Percentiles rank a stretch among this genome's conserved stretches.
These are phyloP conservation scores for Lordiphosa stackelbergi DNA, from an alignment of 1,140 invertebrate species.

Conservation along the genomic window DNA sequence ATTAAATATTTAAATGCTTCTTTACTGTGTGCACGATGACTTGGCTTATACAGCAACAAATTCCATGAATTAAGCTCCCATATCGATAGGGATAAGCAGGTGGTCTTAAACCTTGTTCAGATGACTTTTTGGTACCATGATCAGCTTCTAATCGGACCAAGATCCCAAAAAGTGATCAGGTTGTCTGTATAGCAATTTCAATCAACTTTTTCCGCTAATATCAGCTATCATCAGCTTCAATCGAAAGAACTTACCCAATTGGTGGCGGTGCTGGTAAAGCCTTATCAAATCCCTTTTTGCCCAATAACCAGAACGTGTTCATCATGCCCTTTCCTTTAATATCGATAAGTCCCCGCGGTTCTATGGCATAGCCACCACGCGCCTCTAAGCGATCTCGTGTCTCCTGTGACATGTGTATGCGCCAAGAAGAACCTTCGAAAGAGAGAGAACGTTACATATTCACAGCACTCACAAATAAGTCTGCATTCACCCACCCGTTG, in stretches of 20 bases:
- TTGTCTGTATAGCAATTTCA: neutral
- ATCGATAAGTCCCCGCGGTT: slow-evolving; percentile 88
- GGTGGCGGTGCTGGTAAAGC: slow-evolving; percentile 87
- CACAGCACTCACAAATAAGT: neutral
- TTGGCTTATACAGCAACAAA: too few relatives aligned
- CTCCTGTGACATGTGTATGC: slow-evolving; percentile 88
- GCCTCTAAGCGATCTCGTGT: slow-evolving; percentile 86
- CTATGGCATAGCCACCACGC: slow-evolving; percentile 88
- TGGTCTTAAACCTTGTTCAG: too few relatives aligned
- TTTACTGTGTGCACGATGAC: too few relatives aligned
- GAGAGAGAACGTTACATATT: neutral
- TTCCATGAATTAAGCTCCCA: too few relatives aligned
- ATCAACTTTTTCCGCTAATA: neutral
- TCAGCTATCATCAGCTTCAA: neutral
- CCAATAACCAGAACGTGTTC: slow-evolving; percentile 93
- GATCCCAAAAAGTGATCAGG: neutral
- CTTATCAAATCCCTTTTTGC: slow-evolving; percentile 92
- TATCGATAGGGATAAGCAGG: too few relatives aligned
- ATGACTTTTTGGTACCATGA: too few relatives aligned
- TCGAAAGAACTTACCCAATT: slow-evolving; percentile 82
- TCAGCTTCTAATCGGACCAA: too few relatives aligned
- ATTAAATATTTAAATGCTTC: too few relatives aligned
- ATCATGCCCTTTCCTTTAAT: slow-evolving; percentile 94
- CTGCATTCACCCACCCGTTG: slow-evolving; percentile 82
- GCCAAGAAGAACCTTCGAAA: slow-evolving; percentile 84